Evolutionary conservation across 2,888 invertebrate species (phyloP).

Genomic region (Cristatella mucedo): DNA sequence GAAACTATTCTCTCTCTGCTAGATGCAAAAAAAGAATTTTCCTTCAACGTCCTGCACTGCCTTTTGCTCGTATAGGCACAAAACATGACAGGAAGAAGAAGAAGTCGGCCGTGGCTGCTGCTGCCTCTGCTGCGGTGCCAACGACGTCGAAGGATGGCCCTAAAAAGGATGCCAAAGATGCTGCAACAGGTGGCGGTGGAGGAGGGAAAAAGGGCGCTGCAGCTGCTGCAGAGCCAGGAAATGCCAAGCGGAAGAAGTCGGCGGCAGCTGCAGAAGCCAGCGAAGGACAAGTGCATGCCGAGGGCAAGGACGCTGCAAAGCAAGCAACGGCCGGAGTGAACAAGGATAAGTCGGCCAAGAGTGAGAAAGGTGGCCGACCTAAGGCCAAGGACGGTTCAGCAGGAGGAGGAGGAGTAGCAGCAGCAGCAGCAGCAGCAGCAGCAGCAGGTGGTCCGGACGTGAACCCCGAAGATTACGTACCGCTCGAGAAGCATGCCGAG

Average conservation of each 20-base stretch:
- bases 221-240: neutral
- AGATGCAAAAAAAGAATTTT: too few species aligned
- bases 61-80: too few species aligned
- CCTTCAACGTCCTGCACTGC: too few species aligned
- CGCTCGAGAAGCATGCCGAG: conserved; percentile 24
- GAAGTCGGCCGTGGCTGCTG: neutral
- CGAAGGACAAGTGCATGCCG: conserved; percentile 9
- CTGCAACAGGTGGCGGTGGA: conserved; percentile 7
- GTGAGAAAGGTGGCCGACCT: too few species aligned
- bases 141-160: conserved; percentile 2
- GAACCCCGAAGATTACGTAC: conserved; percentile 21
- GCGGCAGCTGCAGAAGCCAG: conserved; percentile 1
- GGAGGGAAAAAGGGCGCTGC: neutral
- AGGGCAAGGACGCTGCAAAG: conserved; percentile 10
- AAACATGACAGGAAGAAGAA: conserved; percentile 6
- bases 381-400: too few species aligned
- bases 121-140: neutral
- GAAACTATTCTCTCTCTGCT: too few species aligned
- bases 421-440: conserved; percentile 9
- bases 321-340: conserved; percentile 1
- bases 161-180: conserved; percentile 9
- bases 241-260: neutral
- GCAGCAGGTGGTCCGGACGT: conserved; percentile 14
- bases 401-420: too few species aligned
- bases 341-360: too few species aligned